Conservation (phyloP, 2,113 vertebrate species). For the Etheostoma spectabile region DNA sequence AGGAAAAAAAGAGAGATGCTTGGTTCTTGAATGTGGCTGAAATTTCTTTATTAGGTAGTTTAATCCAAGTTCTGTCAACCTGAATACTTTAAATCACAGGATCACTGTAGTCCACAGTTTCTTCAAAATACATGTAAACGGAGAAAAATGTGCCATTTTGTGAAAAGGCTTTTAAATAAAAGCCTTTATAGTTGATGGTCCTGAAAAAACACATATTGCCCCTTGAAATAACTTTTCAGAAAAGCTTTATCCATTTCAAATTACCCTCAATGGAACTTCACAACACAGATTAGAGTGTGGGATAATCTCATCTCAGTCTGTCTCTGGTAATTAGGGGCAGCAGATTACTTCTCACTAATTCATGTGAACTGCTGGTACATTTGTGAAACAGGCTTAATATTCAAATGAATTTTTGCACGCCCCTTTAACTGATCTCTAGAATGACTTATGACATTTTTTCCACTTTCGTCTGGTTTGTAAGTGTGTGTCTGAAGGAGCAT, state of each 20-base stretch:
- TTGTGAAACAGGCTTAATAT: constrained; percentile 42
- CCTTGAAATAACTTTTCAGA: constrained; percentile 5
- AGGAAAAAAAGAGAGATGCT: neutral
- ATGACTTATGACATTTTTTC: constrained; percentile 13
- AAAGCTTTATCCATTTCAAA: constrained; percentile 37
- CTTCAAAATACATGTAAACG: neutral
- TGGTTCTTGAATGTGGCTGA: neutral
- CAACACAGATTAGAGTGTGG: constrained; percentile 37
- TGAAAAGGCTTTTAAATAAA: neutral
- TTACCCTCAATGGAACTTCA: constrained; percentile 42
- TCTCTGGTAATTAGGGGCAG: constrained; percentile 63
- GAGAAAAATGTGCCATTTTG: no score
- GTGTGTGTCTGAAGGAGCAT: neutral
- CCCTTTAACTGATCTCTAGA: constrained; percentile 20
- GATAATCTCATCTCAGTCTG: constrained; percentile 64
- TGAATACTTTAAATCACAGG: neutral
- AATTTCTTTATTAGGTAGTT: neutral
- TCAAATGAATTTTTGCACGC: constrained; percentile 22
- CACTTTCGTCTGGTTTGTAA: neutral
- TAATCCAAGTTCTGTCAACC: neutral
- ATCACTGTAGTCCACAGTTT: neutral
- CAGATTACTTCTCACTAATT: constrained; percentile 53
- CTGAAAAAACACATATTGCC: neutral
- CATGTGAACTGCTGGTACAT: constrained; percentile 41
- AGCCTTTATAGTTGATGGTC: neutral